Evolutionary conservation across 30 jellyfish, hydroid and myxozoan genomes (phyloP), one percentile per base, ranked within the genome.

Genomic region (Cassiopea xamachana): DNA sequence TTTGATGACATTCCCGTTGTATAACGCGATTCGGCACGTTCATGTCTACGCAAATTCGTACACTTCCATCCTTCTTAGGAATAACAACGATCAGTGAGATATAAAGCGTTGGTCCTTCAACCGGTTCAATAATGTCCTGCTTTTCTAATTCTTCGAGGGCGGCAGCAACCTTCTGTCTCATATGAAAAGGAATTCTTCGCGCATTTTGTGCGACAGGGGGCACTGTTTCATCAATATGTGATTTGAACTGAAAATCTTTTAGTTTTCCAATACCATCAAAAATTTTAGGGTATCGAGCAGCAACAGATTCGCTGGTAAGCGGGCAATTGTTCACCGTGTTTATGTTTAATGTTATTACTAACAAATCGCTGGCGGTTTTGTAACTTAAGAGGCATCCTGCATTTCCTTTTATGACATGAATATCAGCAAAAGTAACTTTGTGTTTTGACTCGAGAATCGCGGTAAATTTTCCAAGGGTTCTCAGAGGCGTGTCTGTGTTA

Each of bases 11-110:
- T 61, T 81, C 90, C 45, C 90, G 81, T 81, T 81, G 80, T 64
- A 81, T 81, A 69, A 81, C 90, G 90, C 90, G 81, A 69, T 81
- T 81, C 72, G 90, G 90, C 90, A 81, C 59, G 46, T 81, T 46
- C 90, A 81, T 81, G 90, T 81, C 81, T 70, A 81, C 90, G 75
- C 81, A 69, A 61, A 81, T 60, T 64, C 90, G 90, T 43, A 81
- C 80, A 18, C n/a, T 60, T 46, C 90, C 90, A 69, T 81, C 90
- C 48, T 81, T 81, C 90, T 81, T 81, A 3, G 81, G 90, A 49
- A 81, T 81, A 48, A 60, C 90, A 48, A 62, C 90, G 49, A 81
- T 81, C 68, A 78, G 74, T 17, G 74, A 62, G 74, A 62, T 17
- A 8, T 62, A 62, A 27, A 81, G 90, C 72, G 89, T 55, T 60